phyloP scores from a whole-genome alignment of 2,113 vertebrate species.

The Corythornis madagascariensis region DNA sequence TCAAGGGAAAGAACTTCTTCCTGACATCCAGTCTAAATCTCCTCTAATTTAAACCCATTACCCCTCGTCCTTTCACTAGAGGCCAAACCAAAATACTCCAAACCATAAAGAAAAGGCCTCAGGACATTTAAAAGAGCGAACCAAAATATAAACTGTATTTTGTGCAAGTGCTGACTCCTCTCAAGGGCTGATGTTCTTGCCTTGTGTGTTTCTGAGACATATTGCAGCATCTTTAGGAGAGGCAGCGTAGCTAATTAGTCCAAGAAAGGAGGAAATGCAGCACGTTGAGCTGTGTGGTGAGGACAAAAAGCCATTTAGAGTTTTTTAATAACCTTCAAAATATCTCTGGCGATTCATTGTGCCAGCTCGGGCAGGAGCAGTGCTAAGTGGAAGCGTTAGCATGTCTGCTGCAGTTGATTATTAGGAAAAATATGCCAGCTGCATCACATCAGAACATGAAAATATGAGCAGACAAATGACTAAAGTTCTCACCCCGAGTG shows the following conservation, averaged over 20 bases:
- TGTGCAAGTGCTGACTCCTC: neutral
- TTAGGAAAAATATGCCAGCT: constrained; percentile 44
- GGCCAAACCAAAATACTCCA: neutral
- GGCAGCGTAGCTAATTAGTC: constrained; percentile 39
- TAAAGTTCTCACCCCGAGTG: constrained; percentile 23
- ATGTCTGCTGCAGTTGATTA: constrained; percentile 41
- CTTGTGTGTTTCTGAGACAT: constrained; percentile 27
- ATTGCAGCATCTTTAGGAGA: constrained; percentile 41
- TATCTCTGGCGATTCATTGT: constrained; percentile 52
- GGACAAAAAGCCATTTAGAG: constrained; percentile 59
- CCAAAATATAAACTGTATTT: neutral
- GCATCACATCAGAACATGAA: constrained; percentile 29
- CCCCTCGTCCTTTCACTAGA: too few relatives aligned
- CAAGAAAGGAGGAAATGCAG: constrained; percentile 31
- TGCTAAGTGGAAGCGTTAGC: constrained; percentile 36
- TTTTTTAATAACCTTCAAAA: constrained; percentile 68
- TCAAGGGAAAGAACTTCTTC: too few relatives aligned
- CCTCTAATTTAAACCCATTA: too few relatives aligned
- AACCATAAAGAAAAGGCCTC: neutral
- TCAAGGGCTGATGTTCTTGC: neutral
- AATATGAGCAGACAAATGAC: constrained; percentile 59
- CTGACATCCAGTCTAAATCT: too few relatives aligned
- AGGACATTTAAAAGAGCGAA: neutral
- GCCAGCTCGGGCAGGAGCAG: constrained; percentile 42
- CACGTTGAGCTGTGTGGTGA: constrained; percentile 11